Evolutionary conservation across 2,113 vertebrate species (phyloP).

Genomic region (Dendropsophus ebraccatus): DNA sequence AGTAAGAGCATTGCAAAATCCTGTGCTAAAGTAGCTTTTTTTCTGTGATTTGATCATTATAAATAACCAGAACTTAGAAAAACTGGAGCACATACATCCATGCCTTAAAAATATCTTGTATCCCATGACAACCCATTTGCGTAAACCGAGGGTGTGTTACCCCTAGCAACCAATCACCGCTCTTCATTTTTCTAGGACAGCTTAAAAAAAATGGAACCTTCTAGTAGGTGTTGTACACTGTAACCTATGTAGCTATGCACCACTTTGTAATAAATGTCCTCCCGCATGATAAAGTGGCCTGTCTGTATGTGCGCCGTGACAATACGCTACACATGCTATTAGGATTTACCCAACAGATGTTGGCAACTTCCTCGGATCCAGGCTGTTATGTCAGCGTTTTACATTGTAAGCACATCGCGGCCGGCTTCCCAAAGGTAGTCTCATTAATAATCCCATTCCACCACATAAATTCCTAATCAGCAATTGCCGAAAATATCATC

Average conservation of each 20-base stretch:
- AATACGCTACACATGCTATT: slow-evolving; percentile 1
- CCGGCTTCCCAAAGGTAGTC: slow-evolving; percentile 8
- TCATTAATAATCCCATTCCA: slow-evolving; percentile 31
- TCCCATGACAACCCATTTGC: not conserved
- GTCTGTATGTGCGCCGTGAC: not conserved
- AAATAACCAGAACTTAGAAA: not conserved
- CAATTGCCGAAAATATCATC: slow-evolving; percentile 14
- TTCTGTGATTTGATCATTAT: not conserved
- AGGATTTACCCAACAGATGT: slow-evolving; percentile 30
- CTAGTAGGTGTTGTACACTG: not conserved
- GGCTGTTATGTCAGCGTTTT: slow-evolving; percentile 20
- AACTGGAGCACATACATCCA: not conserved
- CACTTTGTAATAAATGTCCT: not conserved
- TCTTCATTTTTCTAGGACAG: not conserved
- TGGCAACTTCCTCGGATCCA: not conserved
- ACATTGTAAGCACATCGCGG: slow-evolving; percentile 16
- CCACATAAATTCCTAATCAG: slow-evolving; percentile 43
- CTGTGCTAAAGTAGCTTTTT: not conserved
- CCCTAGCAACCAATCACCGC: not conserved
- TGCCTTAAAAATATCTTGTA: not conserved
- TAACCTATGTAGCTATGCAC: not conserved
- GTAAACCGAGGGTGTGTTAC: not conserved
- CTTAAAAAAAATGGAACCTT: not conserved
- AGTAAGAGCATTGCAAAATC: not conserved
- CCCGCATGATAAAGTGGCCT: not conserved